These are phyloP conservation scores for Lasius fuliginosus DNA, from an alignment of 2,888 invertebrate species.

Conservation along the genomic window DNA sequence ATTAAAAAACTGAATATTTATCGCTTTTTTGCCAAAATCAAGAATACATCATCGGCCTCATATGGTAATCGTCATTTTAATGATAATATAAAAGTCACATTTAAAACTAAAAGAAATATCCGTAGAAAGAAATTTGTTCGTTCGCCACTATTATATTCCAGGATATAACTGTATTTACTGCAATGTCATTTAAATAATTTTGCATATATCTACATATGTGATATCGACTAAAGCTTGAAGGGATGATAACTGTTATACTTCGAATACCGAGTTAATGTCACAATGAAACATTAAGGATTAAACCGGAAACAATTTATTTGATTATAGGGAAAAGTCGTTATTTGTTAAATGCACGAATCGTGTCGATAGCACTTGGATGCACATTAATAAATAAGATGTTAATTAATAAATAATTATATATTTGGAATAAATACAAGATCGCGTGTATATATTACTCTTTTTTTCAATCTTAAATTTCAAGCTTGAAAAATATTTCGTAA, in stretches of 20 bases:
- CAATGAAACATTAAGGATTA: background rate
- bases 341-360: background rate
- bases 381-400: too few relatives aligned
- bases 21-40: background rate
- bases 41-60: background rate
- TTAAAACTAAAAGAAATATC: background rate
- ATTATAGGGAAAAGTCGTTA: background rate
- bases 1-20: background rate
- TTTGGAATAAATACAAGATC: background rate
- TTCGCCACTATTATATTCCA: background rate
- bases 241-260: background rate
- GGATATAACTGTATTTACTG: background rate
- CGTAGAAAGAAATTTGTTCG: background rate
- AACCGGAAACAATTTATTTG: background rate
- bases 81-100: background rate
- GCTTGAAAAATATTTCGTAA: background rate
- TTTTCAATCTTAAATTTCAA: background rate
- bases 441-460: background rate
- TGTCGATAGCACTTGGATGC: background rate
- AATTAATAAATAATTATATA: background rate
- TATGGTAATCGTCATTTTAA: background rate
- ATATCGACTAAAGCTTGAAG: background rate
- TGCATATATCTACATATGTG: conserved; percentile 7
- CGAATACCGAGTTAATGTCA: background rate
- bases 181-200: conserved; percentile 20